Conservation (phyloP, 1,140 invertebrate species). For the Lamellibrachia luymesi region DNA sequence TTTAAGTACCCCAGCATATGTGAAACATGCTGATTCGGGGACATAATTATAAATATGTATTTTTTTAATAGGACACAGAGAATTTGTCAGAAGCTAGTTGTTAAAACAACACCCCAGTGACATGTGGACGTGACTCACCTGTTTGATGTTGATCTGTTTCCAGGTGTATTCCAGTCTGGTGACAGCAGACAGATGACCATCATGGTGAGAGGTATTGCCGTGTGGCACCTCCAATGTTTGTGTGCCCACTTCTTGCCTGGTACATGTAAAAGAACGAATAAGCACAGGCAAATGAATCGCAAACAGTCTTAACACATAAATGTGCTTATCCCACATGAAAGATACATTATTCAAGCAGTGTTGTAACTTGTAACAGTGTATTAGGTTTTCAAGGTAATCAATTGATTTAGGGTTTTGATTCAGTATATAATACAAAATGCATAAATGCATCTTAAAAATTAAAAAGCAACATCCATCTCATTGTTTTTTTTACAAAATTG, state of each 20-base stretch:
- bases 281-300: neutral
- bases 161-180: neutral
- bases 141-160: neutral
- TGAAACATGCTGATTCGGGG: too few species aligned
- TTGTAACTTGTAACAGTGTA: too few species aligned
- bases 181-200: neutral
- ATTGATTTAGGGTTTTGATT: too few species aligned
- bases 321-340: neutral
- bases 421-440: neutral
- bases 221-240: neutral
- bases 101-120: too few species aligned
- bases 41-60: too few species aligned
- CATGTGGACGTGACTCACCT: neutral
- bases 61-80: too few species aligned
- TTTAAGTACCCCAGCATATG: too few species aligned
- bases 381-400: too few species aligned
- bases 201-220: neutral
- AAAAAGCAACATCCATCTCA: neutral
- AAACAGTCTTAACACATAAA: neutral
- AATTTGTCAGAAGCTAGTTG: too few species aligned
- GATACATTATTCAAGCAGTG: neutral
- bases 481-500: neutral
- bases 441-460: neutral
- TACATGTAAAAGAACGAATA: neutral
- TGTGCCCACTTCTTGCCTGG: neutral